Conservation (phyloP, 2,888 invertebrate species). For the Tachina grossa region DNA sequence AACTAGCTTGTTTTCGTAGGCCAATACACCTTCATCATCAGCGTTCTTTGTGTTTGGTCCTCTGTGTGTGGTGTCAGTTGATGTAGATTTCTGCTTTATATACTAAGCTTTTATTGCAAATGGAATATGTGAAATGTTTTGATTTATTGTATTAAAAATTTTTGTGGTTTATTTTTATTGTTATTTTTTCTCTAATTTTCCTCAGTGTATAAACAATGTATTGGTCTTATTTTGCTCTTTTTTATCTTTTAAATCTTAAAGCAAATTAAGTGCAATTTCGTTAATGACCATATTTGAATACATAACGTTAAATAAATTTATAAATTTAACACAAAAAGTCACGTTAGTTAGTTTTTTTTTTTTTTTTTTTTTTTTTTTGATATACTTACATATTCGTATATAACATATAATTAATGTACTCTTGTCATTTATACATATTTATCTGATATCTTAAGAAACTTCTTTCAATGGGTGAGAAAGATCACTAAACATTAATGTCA, state of each 20-base stretch:
- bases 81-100: too few relatives aligned
- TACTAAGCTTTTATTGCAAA: too few relatives aligned
- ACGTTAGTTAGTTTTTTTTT: neutral
- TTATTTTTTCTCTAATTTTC: neutral
- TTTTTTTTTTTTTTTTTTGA: neutral
- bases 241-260: conserved; percentile 25
- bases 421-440: neutral
- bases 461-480: conserved; percentile 9
- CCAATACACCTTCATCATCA: too few relatives aligned
- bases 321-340: conserved; percentile 22
- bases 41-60: too few relatives aligned
- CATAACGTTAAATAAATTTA: neutral
- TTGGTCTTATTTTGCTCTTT: conserved; percentile 9
- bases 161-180: too few relatives aligned
- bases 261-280: conserved; percentile 49
- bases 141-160: too few relatives aligned
- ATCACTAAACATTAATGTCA: conserved; percentile 13
- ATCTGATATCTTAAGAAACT: conserved; percentile 7
- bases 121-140: too few relatives aligned
- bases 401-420: conserved; percentile 55
- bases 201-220: conserved; percentile 9
- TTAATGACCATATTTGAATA: conserved; percentile 55
- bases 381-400: too few relatives aligned
- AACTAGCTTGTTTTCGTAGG: too few relatives aligned
- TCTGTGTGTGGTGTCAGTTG: too few relatives aligned